phyloP scores from a whole-genome alignment of 2,113 vertebrate genomes.

The Hucho hucho region DNA sequence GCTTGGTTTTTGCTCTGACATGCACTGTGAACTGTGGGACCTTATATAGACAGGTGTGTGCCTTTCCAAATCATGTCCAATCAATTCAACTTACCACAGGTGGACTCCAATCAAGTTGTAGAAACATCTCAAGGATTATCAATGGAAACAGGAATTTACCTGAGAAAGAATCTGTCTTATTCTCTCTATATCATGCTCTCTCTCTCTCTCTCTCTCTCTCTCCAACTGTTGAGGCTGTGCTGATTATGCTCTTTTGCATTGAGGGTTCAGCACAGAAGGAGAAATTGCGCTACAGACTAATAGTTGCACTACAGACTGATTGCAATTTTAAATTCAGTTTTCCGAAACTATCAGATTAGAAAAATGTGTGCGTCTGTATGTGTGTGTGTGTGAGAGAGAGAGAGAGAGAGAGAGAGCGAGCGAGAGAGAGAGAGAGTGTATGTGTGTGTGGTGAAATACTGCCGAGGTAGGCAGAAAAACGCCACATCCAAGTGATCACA shows the following conservation, averaged over 20 bases:
- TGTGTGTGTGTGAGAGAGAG: constrained; percentile 1
- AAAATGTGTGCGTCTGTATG: not conserved
- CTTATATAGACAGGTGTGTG: no score
- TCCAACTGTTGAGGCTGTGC: not conserved
- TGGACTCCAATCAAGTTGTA: no score
- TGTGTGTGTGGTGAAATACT: constrained; percentile 35
- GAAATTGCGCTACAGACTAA: not conserved
- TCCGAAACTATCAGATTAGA: constrained; percentile 64
- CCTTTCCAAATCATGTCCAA: no score
- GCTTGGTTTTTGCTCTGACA: no score
- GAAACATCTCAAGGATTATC: no score
- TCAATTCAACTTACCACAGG: no score
- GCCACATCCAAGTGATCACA: constrained; percentile 41
- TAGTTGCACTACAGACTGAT: constrained; percentile 3
- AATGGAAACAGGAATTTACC: no score
- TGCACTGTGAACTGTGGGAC: no score
- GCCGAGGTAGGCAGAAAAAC: constrained; percentile 62
- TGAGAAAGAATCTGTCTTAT: no score
- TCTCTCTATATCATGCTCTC: constrained; percentile 2
- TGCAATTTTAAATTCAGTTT: constrained; percentile 65
- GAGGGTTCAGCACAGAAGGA: not conserved
- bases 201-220: not conserved
- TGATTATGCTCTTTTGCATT: not conserved
- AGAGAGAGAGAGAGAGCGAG: not conserved
- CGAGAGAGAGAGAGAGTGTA: constrained; percentile 20